phyloP scores from a whole-genome alignment of 2,888 invertebrate genomes.

The Ormyrus labotus region DNA sequence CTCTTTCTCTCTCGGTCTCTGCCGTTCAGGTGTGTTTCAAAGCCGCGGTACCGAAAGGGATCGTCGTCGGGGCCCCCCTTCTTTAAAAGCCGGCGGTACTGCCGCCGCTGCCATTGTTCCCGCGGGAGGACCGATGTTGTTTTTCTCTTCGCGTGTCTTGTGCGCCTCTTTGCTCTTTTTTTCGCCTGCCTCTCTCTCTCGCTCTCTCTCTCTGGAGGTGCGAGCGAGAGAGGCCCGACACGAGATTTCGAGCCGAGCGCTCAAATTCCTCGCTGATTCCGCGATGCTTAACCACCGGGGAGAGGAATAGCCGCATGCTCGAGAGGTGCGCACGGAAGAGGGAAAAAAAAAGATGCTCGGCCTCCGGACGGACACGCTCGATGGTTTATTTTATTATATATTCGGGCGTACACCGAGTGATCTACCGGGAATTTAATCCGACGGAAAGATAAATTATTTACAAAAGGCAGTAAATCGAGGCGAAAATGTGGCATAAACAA shows the following conservation, averaged over 20 bases:
- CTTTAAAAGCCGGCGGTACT: constrained; percentile 30
- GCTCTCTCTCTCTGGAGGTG: neutral
- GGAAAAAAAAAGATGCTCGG: constrained; percentile 34
- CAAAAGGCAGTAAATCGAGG: neutral
- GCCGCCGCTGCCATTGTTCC: constrained; percentile 62
- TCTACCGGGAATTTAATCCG: neutral
- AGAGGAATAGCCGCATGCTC: constrained; percentile 12
- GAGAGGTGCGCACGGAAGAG: neutral
- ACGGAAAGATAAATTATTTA: neutral
- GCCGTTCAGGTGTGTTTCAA: constrained; percentile 41
- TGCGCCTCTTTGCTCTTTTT: neutral
- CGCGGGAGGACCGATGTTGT: constrained; percentile 58
- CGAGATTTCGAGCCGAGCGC: constrained; percentile 43
- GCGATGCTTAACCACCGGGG: constrained; percentile 6
- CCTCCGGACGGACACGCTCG: neutral
- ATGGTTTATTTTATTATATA: neutral
- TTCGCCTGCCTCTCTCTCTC: neutral
- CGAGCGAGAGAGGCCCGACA: constrained; percentile 35
- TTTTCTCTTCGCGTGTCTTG: constrained; percentile 32
- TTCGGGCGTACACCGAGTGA: neutral
- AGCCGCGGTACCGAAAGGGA: constrained; percentile 34
- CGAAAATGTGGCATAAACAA: neutral
- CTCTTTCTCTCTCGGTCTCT: neutral
- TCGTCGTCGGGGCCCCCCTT: constrained; percentile 9
- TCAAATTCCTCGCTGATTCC: constrained; percentile 45